Evolutionary conservation across 2,888 invertebrate genomes (phyloP).

Genomic region (Sipha maydis): DNA sequence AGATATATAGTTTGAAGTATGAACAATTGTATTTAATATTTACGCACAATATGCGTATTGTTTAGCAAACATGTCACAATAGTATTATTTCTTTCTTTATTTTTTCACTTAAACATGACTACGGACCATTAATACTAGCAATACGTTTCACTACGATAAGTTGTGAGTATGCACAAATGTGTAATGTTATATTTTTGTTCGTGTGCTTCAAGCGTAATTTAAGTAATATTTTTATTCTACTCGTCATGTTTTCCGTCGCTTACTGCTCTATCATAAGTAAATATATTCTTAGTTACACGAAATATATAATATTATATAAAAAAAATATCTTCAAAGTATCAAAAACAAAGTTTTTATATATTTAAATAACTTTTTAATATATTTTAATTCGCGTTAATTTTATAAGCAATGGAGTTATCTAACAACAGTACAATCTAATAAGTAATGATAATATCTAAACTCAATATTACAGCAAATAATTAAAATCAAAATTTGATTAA

Average conservation of each 20-base stretch:
- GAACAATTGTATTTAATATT: slow-evolving; percentile 33
- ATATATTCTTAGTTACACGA: not conserved
- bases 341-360: not conserved
- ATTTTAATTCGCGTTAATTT: no score
- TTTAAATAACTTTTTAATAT: no score
- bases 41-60: not conserved
- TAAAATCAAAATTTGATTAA: no score
- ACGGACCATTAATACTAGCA: not conserved
- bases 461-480: no score
- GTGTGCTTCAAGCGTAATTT: slow-evolving; percentile 4
- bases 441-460: no score
- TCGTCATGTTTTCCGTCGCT: not conserved
- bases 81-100: not conserved
- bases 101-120: not conserved
- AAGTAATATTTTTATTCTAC: not conserved
- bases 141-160: not conserved
- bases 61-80: slow-evolving; percentile 17
- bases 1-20: not conserved
- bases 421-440: no score
- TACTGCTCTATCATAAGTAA: slow-evolving; percentile 39
- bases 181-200: not conserved
- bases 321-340: no score
- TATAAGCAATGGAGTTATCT: no score
- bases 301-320: not conserved
- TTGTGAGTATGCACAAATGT: slow-evolving; percentile 18